Evolutionary conservation across 2,797 vertebrate species (phyloP).

Genomic region (Corythornis leucogaster): DNA sequence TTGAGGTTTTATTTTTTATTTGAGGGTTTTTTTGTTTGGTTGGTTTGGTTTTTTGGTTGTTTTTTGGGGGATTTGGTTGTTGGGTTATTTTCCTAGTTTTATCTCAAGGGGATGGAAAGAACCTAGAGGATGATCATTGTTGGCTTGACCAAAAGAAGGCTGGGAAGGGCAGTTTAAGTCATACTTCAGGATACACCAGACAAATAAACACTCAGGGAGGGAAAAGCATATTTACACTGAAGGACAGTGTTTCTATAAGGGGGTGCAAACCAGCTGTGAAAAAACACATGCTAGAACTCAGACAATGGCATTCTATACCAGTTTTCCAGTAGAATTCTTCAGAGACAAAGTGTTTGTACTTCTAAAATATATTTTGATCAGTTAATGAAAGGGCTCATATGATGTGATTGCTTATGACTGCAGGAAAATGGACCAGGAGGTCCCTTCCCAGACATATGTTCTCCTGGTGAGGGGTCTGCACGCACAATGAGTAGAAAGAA

Average conservation of each 20-base stretch:
- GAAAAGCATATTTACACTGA: background rate
- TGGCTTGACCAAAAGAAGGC: background rate
- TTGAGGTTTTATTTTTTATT: background rate
- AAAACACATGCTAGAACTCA: background rate
- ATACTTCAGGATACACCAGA: background rate
- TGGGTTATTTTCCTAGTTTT: background rate
- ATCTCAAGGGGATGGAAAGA: background rate
- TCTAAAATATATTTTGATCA: background rate
- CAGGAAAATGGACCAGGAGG: background rate
- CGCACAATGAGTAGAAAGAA: background rate
- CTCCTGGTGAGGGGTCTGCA: background rate
- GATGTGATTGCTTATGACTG: background rate
- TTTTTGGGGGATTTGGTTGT: too few species aligned
- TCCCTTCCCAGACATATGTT: background rate
- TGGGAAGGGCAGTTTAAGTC: background rate
- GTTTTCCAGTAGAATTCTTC: background rate
- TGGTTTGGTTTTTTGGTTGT: too few species aligned
- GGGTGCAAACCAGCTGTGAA: constrained; percentile 10
- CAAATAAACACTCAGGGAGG: background rate
- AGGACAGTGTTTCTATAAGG: background rate
- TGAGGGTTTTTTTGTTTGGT: too few species aligned
- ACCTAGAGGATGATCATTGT: background rate
- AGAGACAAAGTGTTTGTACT: background rate
- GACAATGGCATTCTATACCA: background rate
- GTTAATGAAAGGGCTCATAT: background rate